phyloP scores from a whole-genome alignment of 2,888 invertebrate genomes.

The Sycophila texana region DNA sequence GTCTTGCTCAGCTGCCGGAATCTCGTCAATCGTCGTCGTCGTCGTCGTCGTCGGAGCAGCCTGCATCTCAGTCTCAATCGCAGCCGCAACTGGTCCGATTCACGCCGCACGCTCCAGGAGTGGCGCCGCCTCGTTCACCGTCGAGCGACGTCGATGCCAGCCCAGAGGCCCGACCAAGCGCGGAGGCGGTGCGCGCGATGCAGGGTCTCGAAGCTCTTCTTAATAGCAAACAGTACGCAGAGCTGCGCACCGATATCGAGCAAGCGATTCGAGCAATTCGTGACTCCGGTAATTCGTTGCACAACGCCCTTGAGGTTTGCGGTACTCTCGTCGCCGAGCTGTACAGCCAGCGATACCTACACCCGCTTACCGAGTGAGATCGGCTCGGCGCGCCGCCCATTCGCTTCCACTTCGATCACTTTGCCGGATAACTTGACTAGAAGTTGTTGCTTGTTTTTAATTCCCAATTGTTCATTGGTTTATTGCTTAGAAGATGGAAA shows the following conservation, averaged over 20 bases:
- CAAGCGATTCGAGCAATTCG: constrained; percentile 75
- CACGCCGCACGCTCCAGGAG: constrained; percentile 71
- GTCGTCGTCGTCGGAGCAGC: background rate
- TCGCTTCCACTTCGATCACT: constrained; percentile 53
- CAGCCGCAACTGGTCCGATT: constrained; percentile 67
- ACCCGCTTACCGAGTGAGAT: constrained; percentile 68
- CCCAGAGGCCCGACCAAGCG: constrained; percentile 72
- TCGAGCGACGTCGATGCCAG: background rate
- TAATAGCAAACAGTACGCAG: constrained; percentile 74
- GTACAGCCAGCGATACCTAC: constrained; percentile 74
- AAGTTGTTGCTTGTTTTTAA: too few species aligned
- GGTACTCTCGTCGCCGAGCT: constrained; percentile 76
- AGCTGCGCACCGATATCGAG: constrained; percentile 74
- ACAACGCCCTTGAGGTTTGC: constrained; percentile 77
- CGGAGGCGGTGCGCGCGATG: constrained; percentile 75
- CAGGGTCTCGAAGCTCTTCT: constrained; percentile 73
- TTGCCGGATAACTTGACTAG: constrained; percentile 31
- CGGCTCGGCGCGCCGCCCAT: constrained; percentile 36
- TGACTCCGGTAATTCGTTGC: constrained; percentile 78
- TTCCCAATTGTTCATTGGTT: too few species aligned
- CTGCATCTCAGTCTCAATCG: background rate
- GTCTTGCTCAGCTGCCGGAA: constrained; percentile 79
- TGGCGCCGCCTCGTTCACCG: constrained; percentile 63
- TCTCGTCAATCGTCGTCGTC: constrained; percentile 58
- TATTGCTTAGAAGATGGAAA: too few species aligned